phyloP scores from a whole-genome alignment of 2,888 invertebrate species.

The Clunio marinus region DNA sequence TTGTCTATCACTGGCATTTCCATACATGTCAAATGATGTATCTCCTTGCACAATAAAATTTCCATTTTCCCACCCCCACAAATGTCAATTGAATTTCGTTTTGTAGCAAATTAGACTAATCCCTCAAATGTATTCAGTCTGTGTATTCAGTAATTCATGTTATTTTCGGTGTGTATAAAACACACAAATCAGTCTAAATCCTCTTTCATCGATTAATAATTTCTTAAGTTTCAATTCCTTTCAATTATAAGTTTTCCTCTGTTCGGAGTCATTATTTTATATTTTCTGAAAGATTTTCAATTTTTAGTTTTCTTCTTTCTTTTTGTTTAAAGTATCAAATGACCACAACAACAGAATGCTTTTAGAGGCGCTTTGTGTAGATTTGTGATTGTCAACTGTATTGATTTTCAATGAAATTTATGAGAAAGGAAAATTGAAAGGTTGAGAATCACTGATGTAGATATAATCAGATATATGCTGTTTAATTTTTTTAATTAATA shows the following conservation, averaged over 20 bases:
- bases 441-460: too few relatives aligned
- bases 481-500: too few relatives aligned
- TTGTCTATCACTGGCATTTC: too few relatives aligned
- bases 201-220: background rate
- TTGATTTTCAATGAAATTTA: too few relatives aligned
- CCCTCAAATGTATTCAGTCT: background rate
- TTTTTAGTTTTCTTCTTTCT: background rate
- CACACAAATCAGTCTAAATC: background rate
- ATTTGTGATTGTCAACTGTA: too few relatives aligned
- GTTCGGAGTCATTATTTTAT: background rate
- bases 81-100: background rate
- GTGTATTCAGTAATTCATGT: conserved; percentile 1
- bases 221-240: background rate
- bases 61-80: too few relatives aligned
- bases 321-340: conserved; percentile 28
- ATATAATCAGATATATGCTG: too few relatives aligned
- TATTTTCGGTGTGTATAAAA: background rate
- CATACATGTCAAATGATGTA: too few relatives aligned
- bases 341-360: conserved; percentile 37
- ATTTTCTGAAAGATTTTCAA: conserved; percentile 2
- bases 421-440: too few relatives aligned
- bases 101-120: conserved; percentile 7
- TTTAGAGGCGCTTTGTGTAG: conserved; percentile 13
- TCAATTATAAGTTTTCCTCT: background rate
- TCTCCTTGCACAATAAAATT: background rate